Base-by-base conservation (phyloP, 2,113 vertebrate species). In the Oxyruncus cristatus region DNA sequence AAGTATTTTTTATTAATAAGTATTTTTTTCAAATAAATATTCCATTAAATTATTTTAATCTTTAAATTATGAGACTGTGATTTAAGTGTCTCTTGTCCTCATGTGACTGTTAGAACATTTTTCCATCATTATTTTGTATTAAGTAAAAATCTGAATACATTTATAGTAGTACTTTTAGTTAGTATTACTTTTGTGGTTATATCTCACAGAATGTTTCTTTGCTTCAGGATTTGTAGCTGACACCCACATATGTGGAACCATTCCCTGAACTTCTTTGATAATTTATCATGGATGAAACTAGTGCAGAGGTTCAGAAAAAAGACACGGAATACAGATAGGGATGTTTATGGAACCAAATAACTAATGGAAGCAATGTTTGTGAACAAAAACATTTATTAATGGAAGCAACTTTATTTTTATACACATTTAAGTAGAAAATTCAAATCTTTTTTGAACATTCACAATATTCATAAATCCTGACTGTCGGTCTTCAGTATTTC, bases 121-220 rank as follows among this genome's bases (percentile, higher is more conserved):
- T 94, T 76, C 78, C 73, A 4, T 65, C 21, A 5, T 93, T 93
- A 68, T 39, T 61, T 96, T 95, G 20, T 75, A 35, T 89, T 94
- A 47, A 85, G 91, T 46, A 50, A 95, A 95, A 88, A 68, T 93
- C 37, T 84, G 53, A 63, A 86, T 82, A 50, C 22, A 37, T 90
- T 88, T 86, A 58, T 59, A 46, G 27, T 92, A 61, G 41, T 94
- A 76, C 62, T 97, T 97, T 23, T 67, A 92, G 42, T 95, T 93
- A 70, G 67, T 44, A 67, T 85, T 93, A 65, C 46, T 89, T 91
- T 73, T 52, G 49, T 96, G 42, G 55, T 86, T 95, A 19, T 80
- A 32, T 88, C 52, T 71, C 85, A 71, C 30, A 87, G 55, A 95
- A 85, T 63, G 62, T 22, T 59, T 94, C 81, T 93, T 95, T 93